Evolutionary conservation across 2,113 vertebrate species (phyloP).

Genomic region (Gasterosteus nipponicus): DNA sequence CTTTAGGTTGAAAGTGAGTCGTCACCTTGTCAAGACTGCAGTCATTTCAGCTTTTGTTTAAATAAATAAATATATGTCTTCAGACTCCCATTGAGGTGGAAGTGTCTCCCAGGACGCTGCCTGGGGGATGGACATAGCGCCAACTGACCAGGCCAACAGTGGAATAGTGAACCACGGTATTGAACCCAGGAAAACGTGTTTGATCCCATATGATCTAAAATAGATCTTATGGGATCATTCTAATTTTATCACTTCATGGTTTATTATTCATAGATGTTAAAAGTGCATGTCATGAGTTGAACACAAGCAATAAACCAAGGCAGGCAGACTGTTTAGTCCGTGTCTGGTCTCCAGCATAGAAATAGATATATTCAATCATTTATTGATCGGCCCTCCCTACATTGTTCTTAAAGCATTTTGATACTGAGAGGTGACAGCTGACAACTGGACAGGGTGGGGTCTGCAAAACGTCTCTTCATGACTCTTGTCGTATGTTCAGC

Average conservation of each 20-base stretch:
- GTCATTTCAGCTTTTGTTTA: constrained; percentile 1
- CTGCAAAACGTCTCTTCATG: neutral
- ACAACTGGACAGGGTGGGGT: constrained; percentile 47
- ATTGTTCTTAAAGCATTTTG: constrained; percentile 73
- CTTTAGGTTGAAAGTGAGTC: neutral
- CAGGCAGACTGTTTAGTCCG: neutral
- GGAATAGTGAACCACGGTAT: constrained; percentile 77
- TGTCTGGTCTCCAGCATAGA: too few relatives aligned
- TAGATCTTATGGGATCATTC: neutral
- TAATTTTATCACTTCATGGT: neutral
- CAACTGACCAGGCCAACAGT: constrained; percentile 17
- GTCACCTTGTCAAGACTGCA: neutral
- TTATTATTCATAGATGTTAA: neutral
- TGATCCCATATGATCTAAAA: too few relatives aligned
- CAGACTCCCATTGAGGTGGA: constrained; percentile 53
- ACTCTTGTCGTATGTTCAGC: neutral
- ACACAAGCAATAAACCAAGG: too few relatives aligned
- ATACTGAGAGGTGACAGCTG: constrained; percentile 69
- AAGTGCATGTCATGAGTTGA: neutral
- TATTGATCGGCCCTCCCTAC: neutral
- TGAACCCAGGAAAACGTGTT: neutral
- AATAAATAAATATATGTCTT: neutral
- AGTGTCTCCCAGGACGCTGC: neutral
- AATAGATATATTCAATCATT: too few relatives aligned
- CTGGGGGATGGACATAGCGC: constrained; percentile 8